Conservation (phyloP, 2,888 invertebrate genomes). For the Pristionchus japonicus region DNA sequence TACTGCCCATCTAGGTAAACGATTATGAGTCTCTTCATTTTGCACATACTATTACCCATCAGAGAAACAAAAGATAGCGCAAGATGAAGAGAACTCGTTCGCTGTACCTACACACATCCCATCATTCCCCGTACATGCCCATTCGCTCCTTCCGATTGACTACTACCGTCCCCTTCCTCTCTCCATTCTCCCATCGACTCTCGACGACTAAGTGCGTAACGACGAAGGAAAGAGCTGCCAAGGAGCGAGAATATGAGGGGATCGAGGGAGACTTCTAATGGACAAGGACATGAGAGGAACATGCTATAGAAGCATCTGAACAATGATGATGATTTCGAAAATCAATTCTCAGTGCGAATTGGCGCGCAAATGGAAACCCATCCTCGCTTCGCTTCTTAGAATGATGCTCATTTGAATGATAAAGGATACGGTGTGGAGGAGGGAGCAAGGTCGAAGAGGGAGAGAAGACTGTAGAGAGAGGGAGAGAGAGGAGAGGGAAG, state of each 20-base stretch:
- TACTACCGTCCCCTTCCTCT: background rate
- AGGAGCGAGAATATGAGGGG: background rate
- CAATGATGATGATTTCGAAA: no score
- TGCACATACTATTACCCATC: background rate
- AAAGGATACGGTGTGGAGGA: conserved; percentile 20
- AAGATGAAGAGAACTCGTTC: background rate
- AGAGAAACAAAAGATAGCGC: background rate
- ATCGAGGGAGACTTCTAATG: background rate
- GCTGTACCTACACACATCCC: background rate
- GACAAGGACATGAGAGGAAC: no score
- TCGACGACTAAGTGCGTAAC: background rate
- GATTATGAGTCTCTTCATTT: background rate
- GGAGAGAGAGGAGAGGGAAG: conserved; percentile 11
- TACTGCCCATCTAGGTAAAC: background rate
- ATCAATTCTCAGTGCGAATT: background rate
- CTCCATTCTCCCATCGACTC: background rate
- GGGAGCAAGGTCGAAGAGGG: background rate
- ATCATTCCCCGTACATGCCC: background rate
- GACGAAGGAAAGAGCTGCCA: conserved; percentile 5
- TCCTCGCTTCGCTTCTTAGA: background rate
- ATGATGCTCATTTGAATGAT: conserved; percentile 42
- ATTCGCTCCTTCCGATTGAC: background rate
- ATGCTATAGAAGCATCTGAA: no score
- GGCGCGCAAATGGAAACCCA: background rate
- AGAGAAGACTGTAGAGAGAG: background rate